Conservation (phyloP, 2,797 vertebrate species). For the Hirundo rustica region DNA sequence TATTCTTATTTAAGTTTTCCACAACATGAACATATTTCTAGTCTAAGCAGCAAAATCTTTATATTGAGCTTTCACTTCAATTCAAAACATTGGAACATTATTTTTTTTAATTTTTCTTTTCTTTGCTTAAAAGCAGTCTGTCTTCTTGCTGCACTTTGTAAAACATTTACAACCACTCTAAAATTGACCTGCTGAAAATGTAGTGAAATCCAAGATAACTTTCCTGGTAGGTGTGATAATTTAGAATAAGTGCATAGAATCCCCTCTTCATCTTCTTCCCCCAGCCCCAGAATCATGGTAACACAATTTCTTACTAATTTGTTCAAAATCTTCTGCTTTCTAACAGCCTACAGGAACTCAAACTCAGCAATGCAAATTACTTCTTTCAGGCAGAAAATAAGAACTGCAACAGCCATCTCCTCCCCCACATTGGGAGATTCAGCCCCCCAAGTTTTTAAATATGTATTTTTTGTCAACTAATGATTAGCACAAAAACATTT, state of each 20-base stretch:
- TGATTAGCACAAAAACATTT: constrained; percentile 51
- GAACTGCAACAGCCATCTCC: neutral
- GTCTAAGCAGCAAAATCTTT: neutral
- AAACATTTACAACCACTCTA: constrained; percentile 68
- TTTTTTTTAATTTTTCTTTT: neutral
- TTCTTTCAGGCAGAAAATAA: constrained; percentile 8
- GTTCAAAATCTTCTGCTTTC: constrained; percentile 20
- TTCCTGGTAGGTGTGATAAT: neutral
- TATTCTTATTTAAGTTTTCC: neutral
- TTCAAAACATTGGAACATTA: neutral
- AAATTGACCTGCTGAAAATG: constrained; percentile 4
- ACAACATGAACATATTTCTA: neutral
- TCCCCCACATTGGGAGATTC: neutral
- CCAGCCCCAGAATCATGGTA: neutral
- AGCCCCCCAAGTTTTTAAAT: constrained; percentile 31
- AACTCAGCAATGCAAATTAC: constrained; percentile 41
- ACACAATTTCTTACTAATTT: neutral
- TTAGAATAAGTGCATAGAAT: constrained; percentile 11
- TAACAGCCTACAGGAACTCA: constrained; percentile 33
- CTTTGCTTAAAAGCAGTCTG: constrained; percentile 27
- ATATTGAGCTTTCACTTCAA: neutral
- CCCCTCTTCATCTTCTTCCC: constrained; percentile 12
- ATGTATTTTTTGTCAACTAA: constrained; percentile 40
- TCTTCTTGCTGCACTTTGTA: neutral
- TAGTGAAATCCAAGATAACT: constrained; percentile 28